Base-by-base conservation (phyloP, 2,888 invertebrate genomes). In the Marasmarcha lunaedactyla region DNA sequence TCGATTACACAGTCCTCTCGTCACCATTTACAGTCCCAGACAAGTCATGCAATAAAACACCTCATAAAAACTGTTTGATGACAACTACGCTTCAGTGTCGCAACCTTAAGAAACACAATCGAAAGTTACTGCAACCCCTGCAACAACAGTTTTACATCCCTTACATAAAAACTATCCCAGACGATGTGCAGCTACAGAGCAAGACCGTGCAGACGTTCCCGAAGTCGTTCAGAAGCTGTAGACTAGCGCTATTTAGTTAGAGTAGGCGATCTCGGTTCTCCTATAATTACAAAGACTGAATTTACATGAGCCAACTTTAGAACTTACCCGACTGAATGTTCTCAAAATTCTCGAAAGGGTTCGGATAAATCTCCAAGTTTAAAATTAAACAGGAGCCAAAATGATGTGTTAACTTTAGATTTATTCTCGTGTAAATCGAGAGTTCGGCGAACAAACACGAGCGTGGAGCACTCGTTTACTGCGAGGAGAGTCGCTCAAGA, bases 1-100 rank as follows among this genome's bases (percentile, higher is more conserved):
- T 71, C 69, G 72, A 78, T 76, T 74, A 74, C 73, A 71, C 68
- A 70, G 71, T 70, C 71, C 72, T 72, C 73, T 72, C 69, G 65
- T 70, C 63, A 63, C 63, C 63, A 68, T 72, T 74, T 70, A 69
- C 67, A 63, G 64, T 59, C 53, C 20, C 30, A 30, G 59, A 63
- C 68, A 65, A 54, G 66, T 56, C 55, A 58, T 49, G 67, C 56
- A 57, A 58, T 72, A 71, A 72, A 74, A 62, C 55, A 47, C 50
- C 54, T 57, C 60, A 70, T 71, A 72, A 71, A 25, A 73, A 68
- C 56, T 64, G 63, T 63, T 49, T 54, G 53, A 56, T 57, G 58
- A 59, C 49, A 46, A 49, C 46, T 49, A 46, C 44, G 39, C 47
- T 49, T 46, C 44, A 45, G 38, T 27, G 44, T 30, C 30, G 41